These are phyloP conservation scores for Protomyctophum bolini DNA, from an alignment of 2,113 vertebrate genomes.

Conservation along the genomic window DNA sequence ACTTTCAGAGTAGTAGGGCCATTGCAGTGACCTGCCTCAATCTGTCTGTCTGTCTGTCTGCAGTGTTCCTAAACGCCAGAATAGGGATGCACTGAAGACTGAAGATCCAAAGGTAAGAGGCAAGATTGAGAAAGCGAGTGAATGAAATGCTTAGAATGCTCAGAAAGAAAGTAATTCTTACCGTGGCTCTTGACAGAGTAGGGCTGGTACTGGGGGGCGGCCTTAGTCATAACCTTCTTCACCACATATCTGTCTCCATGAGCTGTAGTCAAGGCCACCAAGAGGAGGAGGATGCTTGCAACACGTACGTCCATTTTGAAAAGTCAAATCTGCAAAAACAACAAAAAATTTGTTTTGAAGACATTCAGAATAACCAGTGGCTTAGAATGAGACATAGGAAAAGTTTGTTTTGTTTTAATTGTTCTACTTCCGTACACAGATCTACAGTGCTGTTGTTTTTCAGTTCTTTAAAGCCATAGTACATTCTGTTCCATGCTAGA, in stretches of 20 bases:
- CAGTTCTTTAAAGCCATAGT: neutral
- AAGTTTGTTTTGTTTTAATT: neutral
- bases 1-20: constrained; percentile 36
- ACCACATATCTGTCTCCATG: constrained; percentile 86
- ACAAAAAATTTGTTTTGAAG: neutral
- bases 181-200: constrained; percentile 90
- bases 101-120: constrained; percentile 27
- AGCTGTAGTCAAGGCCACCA: constrained; percentile 81
- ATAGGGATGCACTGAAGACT: neutral
- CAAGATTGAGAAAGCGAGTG: neutral
- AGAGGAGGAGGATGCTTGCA: constrained; percentile 79
- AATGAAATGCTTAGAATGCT: neutral
- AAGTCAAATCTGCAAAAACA: constrained; percentile 74
- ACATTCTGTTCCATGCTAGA: neutral
- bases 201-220: constrained; percentile 78
- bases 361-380: constrained; percentile 20
- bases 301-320: constrained; percentile 87
- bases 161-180: constrained; percentile 68
- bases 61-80: constrained; percentile 1
- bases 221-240: constrained; percentile 85
- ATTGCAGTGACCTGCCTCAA: constrained; percentile 24
- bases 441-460: neutral
- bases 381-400: neutral
- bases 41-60: constrained; percentile 4
- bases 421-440: neutral